Base-by-base conservation (phyloP, 2,797 vertebrate genomes). In the Dermochelys coriacea region DNA sequence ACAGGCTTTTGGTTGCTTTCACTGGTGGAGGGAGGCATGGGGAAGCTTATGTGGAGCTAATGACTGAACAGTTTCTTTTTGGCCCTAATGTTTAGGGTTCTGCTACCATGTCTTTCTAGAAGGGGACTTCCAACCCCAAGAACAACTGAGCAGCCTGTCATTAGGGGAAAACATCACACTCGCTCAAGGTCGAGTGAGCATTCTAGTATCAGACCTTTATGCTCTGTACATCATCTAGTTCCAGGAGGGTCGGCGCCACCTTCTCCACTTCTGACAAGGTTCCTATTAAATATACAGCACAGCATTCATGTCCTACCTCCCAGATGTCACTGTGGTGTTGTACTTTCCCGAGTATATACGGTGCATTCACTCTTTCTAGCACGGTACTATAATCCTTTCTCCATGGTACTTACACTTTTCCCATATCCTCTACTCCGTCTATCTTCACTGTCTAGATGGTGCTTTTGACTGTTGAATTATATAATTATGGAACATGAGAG, bases 221-320 rank as follows among this genome's bases (percentile, higher is more conserved):
- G 98, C 97, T 98, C 99, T 96, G 98, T 98, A 95, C 98, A 97
- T 94, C 98, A 98, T 95, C 98, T 98, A 87, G 96, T 85, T 88
- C 98, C 98, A 10, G 97, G 98, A 96, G 98, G 98, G 95, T 99
- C 98, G 54, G 98, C 98, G 41, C 98, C 98, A n/a, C 98, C 98
- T 98, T 98, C 98, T 68, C 98, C 98, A n/a, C 98, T 97, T 93
- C 98, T 97, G 97, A 98, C 99, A 98, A 99, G 99, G 99, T 99
- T 97, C 98, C 98, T 98, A 51, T 98, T 98, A 96, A 93, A 93
- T 97, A 97, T 97, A 94, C 91, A 96, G 91, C 96, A 86, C 91
- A 96, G 93, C 96, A 97, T 98, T 96, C 89, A 45, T 96, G 96
- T 94, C 83, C 96, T 97, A 77, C 97, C 95, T 96, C 94, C 96